Evolutionary conservation across 2,888 invertebrate species (phyloP).

Genomic region (Ochropleura leucogaster): DNA sequence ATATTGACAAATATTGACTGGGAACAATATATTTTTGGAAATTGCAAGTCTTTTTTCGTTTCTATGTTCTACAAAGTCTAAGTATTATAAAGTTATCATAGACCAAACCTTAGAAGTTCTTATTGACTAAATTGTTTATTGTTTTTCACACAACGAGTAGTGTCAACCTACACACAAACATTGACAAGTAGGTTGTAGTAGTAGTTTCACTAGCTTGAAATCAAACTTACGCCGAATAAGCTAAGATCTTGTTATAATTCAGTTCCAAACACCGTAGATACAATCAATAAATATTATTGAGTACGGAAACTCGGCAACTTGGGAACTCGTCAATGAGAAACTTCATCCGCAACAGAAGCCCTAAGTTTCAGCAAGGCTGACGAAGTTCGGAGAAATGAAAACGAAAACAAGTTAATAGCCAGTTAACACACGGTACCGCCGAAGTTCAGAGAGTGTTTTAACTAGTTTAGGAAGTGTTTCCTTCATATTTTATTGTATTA

Average conservation of each 20-base stretch:
- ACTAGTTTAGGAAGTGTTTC: conserved; percentile 9
- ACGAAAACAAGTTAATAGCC: conserved; percentile 35
- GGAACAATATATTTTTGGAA: no score
- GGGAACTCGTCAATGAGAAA: conserved; percentile 33
- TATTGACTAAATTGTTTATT: neutral
- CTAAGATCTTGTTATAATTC: conserved; percentile 26
- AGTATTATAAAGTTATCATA: no score
- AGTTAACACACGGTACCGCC: conserved; percentile 24
- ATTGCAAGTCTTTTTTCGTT: no score
- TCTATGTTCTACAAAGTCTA: no score
- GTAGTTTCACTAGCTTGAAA: neutral
- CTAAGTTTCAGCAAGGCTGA: conserved; percentile 20
- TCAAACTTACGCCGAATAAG: conserved; percentile 32
- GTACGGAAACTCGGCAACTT: conserved; percentile 14
- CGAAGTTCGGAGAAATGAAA: conserved; percentile 29
- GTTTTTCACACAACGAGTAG: conserved; percentile 1
- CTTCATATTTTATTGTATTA: conserved; percentile 3
- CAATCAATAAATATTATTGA: conserved; percentile 41
- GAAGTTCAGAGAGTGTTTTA: conserved; percentile 12
- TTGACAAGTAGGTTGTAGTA: neutral
- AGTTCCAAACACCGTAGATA: conserved; percentile 16
- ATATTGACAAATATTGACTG: no score
- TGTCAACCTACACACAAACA: conserved; percentile 17
- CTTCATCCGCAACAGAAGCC: conserved; percentile 9
- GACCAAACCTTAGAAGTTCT: neutral